A percentile compares a stretch with the other conserved stretches of the same genome.
These are phyloP conservation scores for Passer domesticus DNA, from an alignment of 2,113 vertebrate species.

Conservation along the genomic window DNA sequence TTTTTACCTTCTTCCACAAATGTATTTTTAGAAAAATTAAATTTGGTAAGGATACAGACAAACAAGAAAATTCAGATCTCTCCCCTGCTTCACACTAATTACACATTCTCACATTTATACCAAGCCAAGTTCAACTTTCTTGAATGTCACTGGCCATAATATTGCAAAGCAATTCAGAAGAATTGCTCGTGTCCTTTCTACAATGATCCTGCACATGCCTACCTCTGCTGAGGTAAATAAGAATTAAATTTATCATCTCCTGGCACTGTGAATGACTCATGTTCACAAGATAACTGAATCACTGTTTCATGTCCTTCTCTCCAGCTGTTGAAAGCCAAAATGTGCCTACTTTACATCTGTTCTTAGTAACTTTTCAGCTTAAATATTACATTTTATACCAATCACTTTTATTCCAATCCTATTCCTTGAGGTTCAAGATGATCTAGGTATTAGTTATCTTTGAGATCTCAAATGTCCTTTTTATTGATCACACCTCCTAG, in stretches of 20 bases:
- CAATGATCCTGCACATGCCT: not conserved
- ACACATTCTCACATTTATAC: not conserved
- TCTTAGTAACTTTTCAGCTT: not conserved
- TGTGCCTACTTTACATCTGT: not conserved
- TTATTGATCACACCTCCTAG: not conserved
- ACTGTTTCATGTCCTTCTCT: not conserved
- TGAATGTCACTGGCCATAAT: not conserved
- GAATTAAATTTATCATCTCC: not conserved
- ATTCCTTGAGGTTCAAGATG: not conserved
- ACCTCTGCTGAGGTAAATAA: not conserved
- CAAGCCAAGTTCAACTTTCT: not conserved
- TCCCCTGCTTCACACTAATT: not conserved
- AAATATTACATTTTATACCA: not conserved
- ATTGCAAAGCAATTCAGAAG: not conserved
- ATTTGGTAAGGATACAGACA: not conserved
- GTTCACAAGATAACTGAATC: slow-evolving; percentile 49
- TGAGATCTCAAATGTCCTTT: not conserved
- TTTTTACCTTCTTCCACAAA: not conserved
- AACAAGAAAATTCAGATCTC: not conserved
- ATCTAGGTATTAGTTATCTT: not conserved
- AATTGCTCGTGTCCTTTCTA: not conserved
- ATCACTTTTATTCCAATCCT: not conserved
- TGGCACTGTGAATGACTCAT: not conserved
- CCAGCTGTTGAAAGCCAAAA: slow-evolving; percentile 40
- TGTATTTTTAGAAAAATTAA: not conserved